Conservation (phyloP, 2,113 vertebrate genomes). For the Corvus cornix region DNA sequence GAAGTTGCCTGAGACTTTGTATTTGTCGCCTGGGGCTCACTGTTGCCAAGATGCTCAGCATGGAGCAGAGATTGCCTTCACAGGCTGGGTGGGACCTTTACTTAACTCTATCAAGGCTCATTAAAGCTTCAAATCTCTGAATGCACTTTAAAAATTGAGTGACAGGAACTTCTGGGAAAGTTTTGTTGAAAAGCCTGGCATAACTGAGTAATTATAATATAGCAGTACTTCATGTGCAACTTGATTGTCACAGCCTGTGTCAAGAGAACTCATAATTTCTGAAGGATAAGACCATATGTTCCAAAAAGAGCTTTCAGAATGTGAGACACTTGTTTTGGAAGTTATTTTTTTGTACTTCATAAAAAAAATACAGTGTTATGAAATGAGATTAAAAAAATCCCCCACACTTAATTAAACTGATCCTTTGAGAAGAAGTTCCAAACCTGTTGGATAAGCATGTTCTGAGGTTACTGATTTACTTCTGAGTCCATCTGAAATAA, state of each 20-base stretch:
- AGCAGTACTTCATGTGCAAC: constrained; percentile 63
- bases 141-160: constrained; percentile 53
- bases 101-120: constrained; percentile 46
- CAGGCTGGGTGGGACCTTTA: constrained; percentile 37
- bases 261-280: constrained; percentile 61
- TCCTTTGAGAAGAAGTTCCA: not conserved
- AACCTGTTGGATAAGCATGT: not conserved
- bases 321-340: constrained; percentile 55
- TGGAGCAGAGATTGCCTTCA: not conserved
- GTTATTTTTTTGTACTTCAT: not conserved
- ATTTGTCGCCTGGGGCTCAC: not conserved
- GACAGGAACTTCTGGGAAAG: constrained; percentile 67
- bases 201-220: constrained; percentile 58
- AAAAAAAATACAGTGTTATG: not conserved
- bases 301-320: constrained; percentile 58
- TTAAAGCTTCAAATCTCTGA: constrained; percentile 63
- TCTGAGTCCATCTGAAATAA: not conserved
- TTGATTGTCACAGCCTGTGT: constrained; percentile 66
- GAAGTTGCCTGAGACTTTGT: not conserved
- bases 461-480: not conserved
- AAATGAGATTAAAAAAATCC: constrained; percentile 1
- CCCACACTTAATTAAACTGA: constrained; percentile 9
- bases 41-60: not conserved
- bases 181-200: constrained; percentile 60
- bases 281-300: constrained; percentile 66